Percentiles rank a stretch among this genome's conserved stretches.
Conservation (phyloP, 2,113 vertebrate genomes). For the Antechinus flavipes region DNA sequence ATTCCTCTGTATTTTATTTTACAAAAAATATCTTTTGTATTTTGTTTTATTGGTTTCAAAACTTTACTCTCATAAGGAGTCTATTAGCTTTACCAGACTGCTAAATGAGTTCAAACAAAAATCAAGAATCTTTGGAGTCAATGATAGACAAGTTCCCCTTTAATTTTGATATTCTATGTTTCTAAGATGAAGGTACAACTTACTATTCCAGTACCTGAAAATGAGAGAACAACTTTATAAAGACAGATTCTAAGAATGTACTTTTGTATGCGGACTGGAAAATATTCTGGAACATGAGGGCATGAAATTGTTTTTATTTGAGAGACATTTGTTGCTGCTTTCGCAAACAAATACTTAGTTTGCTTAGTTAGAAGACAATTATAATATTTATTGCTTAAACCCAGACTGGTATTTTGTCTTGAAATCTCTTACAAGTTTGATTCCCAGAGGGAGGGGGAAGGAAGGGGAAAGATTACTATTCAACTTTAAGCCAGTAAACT, state of each 20-base stretch:
- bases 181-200: neutral
- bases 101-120: neutral
- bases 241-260: neutral
- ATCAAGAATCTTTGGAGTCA: neutral
- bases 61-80: neutral
- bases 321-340: constrained; percentile 66
- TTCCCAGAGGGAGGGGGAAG: constrained; percentile 14
- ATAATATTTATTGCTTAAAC: constrained; percentile 69
- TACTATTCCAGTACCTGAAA: neutral
- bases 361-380: constrained; percentile 72
- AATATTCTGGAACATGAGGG: constrained; percentile 37
- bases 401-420: constrained; percentile 71
- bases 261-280: constrained; percentile 32
- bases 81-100: neutral
- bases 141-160: neutral
- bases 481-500: constrained; percentile 36
- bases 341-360: constrained; percentile 77
- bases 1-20: neutral
- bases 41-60: neutral
- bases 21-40: neutral
- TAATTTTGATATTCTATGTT: neutral
- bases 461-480: constrained; percentile 42
- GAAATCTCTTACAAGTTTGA: constrained; percentile 52
- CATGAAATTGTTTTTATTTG: constrained; percentile 63
- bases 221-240: constrained; percentile 30